Percentiles rank a stretch among this genome's conserved stretches.
Evolutionary conservation across 2,797 vertebrate genomes (phyloP).

Genomic region (Bradypodion ventrale): DNA sequence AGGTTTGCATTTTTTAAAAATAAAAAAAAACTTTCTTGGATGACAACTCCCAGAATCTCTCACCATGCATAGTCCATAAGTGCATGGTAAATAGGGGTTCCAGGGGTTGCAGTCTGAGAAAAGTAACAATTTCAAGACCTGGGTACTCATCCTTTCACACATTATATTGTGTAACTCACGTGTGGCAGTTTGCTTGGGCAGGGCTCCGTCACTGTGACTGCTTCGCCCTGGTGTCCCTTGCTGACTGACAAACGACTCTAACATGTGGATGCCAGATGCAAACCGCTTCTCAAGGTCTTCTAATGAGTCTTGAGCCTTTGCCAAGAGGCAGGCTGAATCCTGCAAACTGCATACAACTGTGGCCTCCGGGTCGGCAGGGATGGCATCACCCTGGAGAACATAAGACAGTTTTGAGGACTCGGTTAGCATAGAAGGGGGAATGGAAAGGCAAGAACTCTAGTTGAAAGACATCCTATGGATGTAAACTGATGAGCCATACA

Average conservation of each 20-base stretch:
- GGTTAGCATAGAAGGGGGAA: no score
- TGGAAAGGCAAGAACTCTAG: no score
- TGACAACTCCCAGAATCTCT: no score
- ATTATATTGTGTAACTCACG: slow-evolving; percentile 6
- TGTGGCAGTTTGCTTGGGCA: background rate
- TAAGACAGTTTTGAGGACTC: background rate
- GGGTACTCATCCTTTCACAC: background rate
- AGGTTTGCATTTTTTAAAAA: no score
- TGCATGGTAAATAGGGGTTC: no score
- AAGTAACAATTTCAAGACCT: background rate
- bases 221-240: background rate
- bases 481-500: background rate
- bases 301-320: slow-evolving; percentile 12
- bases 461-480: background rate
- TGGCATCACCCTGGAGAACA: background rate
- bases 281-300: slow-evolving; percentile 24
- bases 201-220: background rate
- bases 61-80: no score
- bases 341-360: background rate
- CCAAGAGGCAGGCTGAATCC: slow-evolving; percentile 32
- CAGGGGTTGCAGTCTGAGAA: background rate
- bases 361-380: background rate
- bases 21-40: no score
- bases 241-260: slow-evolving; percentile 17
- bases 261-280: slow-evolving; percentile 25